Percentiles rank a stretch among this genome's conserved stretches.
Evolutionary conservation across 2,113 vertebrate species (phyloP).

Genomic region (Nyctereutes procyonoides): DNA sequence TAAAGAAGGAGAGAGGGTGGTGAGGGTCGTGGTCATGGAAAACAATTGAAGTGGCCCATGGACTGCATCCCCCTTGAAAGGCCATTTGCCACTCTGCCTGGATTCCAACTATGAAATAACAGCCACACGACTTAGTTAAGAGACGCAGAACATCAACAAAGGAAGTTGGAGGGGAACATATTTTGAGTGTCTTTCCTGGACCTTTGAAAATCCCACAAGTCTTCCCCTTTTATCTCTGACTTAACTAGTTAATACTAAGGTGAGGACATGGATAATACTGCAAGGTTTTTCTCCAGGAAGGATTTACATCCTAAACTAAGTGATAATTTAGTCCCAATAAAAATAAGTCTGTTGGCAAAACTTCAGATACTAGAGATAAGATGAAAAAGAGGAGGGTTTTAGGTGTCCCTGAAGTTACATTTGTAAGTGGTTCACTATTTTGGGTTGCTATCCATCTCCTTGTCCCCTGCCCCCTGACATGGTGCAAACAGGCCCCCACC

Average conservation of each 20-base stretch:
- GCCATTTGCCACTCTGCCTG: background rate
- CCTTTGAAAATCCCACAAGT: background rate
- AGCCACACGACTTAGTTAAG: background rate
- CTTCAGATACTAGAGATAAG: background rate
- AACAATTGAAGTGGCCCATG: background rate
- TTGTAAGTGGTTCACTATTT: background rate
- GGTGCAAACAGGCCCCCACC: too few species aligned
- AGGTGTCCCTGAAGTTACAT: background rate
- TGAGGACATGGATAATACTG: background rate
- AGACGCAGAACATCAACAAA: background rate
- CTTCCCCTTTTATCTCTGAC: background rate
- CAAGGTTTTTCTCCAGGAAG: background rate
- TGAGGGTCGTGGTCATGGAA: background rate
- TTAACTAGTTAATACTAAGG: background rate
- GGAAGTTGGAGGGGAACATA: background rate
- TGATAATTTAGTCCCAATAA: background rate
- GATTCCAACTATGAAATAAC: background rate
- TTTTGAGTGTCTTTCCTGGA: conserved; percentile 27
- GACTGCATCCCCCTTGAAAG: background rate
- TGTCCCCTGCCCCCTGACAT: background rate
- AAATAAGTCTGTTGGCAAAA: background rate
- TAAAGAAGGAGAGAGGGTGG: background rate
- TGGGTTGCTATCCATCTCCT: background rate
- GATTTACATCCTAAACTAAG: conserved; percentile 34
- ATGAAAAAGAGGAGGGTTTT: background rate